Percentiles rank a stretch among this genome's conserved stretches.
Evolutionary conservation across 2,113 vertebrate species (phyloP).

Genomic region (Triplophysa siluroides): DNA sequence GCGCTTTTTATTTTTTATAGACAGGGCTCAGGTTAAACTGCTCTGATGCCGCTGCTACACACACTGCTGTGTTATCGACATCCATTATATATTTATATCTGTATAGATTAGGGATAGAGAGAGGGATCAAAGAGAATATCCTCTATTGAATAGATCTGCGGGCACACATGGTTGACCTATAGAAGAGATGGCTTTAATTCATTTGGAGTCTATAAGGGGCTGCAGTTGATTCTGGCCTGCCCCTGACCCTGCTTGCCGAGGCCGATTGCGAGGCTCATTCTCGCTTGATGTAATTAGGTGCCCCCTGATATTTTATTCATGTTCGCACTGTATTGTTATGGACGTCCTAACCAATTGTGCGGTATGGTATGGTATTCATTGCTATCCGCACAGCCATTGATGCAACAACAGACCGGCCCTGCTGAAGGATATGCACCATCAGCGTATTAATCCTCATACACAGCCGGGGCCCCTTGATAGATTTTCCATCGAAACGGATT

Average conservation of each 20-base stretch:
- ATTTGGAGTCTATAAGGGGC: neutral
- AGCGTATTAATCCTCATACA: conserved; percentile 70
- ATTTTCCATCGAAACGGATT: conserved; percentile 76
- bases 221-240: neutral
- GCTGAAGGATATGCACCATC: conserved; percentile 71
- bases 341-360: conserved; percentile 52
- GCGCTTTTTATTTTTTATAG: neutral
- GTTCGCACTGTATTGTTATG: conserved; percentile 49
- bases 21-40: too few relatives aligned
- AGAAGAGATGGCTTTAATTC: conserved; percentile 12
- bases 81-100: conserved; percentile 12
- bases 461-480: conserved; percentile 58
- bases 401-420: conserved; percentile 63
- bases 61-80: neutral
- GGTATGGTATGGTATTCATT: conserved; percentile 58
- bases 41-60: too few relatives aligned
- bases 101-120: neutral
- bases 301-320: conserved; percentile 59
- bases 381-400: conserved; percentile 57
- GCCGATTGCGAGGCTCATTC: neutral
- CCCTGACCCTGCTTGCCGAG: conserved; percentile 23
- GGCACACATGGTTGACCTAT: conserved; percentile 20
- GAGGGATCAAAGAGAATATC: conserved; percentile 17
- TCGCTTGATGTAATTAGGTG: conserved; percentile 48
- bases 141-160: neutral